Evolutionary conservation across 2,888 invertebrate species (phyloP).

Genomic region (Didymodactylos carnosus): DNA sequence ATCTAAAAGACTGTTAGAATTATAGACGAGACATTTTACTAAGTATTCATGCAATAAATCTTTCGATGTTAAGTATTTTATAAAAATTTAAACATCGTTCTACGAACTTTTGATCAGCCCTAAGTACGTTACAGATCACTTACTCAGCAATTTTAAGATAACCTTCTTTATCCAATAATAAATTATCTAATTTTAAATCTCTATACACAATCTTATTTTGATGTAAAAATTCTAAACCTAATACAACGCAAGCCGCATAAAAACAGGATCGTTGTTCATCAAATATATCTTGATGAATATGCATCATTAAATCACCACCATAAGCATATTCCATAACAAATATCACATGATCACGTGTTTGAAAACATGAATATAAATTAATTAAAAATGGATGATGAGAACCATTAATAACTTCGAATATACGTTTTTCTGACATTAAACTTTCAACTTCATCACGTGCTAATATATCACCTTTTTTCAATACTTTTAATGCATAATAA

Average conservation of each 20-base stretch:
- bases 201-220: conserved; percentile 95
- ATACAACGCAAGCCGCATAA: conserved; percentile 94
- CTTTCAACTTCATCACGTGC: conserved; percentile 95
- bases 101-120: too few species aligned
- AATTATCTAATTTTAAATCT: conserved; percentile 92
- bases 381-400: conserved; percentile 95
- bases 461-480: conserved; percentile 98
- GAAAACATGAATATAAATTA: conserved; percentile 93
- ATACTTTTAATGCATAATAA: conserved; percentile 92
- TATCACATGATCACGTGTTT: conserved; percentile 90
- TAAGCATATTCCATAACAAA: conserved; percentile 99
- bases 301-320: conserved; percentile 98
- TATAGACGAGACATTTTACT: too few species aligned
- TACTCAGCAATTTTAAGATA: conserved; percentile 92
- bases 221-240: conserved; percentile 93
- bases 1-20: too few species aligned
- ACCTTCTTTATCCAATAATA: conserved; percentile 85
- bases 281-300: conserved; percentile 97
- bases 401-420: conserved; percentile 92
- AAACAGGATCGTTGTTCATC: conserved; percentile 89
- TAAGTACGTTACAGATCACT: too few species aligned
- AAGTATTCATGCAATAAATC: too few species aligned
- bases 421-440: conserved; percentile 86
- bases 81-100: too few species aligned
- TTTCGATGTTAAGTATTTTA: too few species aligned